phyloP scores from a whole-genome alignment of 2,113 vertebrate species.

The Phocoena phocoena region DNA sequence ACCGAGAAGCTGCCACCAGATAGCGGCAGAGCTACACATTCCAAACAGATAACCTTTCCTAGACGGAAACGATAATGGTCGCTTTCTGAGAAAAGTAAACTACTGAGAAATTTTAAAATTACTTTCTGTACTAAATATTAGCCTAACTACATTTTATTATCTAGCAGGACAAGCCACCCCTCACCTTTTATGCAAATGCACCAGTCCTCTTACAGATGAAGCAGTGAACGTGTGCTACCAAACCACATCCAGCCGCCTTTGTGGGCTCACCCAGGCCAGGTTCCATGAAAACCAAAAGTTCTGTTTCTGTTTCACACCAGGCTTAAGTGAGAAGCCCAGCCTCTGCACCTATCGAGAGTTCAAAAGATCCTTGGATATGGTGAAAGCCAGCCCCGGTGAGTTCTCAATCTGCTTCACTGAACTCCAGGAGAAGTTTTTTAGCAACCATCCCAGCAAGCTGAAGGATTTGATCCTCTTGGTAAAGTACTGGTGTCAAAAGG shows the following conservation, averaged over 20 bases:
- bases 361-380: not conserved
- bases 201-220: not conserved
- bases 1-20: not conserved
- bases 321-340: not conserved
- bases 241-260: fast-evolving
- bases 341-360: slow-evolving; percentile 31
- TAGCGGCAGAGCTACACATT: not conserved
- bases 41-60: too few relatives aligned
- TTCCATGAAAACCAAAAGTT: fast-evolving
- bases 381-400: fast-evolving
- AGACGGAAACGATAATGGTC: not conserved
- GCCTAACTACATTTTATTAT: not conserved
- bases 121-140: not conserved
- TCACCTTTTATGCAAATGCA: fast-evolving
- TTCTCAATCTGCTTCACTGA: slow-evolving; percentile 60
- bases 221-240: fast-evolving
- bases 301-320: not conserved
- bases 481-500: slow-evolving; percentile 68
- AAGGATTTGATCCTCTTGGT: slow-evolving; percentile 73
- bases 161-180: fast-evolving
- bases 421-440: slow-evolving; percentile 65
- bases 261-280: not conserved
- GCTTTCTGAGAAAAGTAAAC: not conserved
- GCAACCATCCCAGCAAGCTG: not conserved
- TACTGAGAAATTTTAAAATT: not conserved